Evolutionary conservation across 2,797 vertebrate genomes (phyloP).

Genomic region (Chelonia mydas): DNA sequence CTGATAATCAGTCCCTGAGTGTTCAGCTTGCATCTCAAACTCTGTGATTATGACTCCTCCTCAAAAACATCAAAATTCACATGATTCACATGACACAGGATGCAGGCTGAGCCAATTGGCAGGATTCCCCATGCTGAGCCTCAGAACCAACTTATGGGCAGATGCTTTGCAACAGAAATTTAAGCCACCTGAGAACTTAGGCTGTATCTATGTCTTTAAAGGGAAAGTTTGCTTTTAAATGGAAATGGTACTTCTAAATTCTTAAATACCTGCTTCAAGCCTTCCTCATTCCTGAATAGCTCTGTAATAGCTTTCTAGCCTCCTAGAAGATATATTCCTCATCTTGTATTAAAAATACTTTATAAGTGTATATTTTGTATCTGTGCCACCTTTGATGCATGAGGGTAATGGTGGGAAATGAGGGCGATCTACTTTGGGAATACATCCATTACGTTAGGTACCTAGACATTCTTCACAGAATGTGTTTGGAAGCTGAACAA

Average conservation of each 20-base stretch:
- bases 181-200: neutral
- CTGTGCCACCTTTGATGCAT: accelerated
- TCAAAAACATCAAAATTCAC: constrained; percentile 1
- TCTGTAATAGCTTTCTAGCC: neutral
- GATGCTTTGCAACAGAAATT: constrained; percentile 23
- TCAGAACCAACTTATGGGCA: neutral
- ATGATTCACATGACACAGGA: constrained; percentile 20
- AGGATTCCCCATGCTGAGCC: constrained; percentile 8
- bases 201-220: neutral
- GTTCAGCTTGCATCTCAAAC: neutral
- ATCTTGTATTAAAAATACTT: neutral
- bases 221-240: neutral
- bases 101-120: constrained; percentile 25
- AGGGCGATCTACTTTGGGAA: neutral
- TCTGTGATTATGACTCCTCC: neutral
- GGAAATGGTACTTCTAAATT: neutral
- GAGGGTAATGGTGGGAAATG: neutral
- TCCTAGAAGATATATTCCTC: neutral
- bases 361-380: neutral
- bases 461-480: neutral
- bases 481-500: neutral
- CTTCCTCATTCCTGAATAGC: neutral
- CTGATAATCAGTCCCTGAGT: neutral
- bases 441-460: neutral
- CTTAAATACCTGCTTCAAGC: neutral